Conservation (phyloP, 2,113 vertebrate genomes). For the Engraulis encrasicolus region DNA sequence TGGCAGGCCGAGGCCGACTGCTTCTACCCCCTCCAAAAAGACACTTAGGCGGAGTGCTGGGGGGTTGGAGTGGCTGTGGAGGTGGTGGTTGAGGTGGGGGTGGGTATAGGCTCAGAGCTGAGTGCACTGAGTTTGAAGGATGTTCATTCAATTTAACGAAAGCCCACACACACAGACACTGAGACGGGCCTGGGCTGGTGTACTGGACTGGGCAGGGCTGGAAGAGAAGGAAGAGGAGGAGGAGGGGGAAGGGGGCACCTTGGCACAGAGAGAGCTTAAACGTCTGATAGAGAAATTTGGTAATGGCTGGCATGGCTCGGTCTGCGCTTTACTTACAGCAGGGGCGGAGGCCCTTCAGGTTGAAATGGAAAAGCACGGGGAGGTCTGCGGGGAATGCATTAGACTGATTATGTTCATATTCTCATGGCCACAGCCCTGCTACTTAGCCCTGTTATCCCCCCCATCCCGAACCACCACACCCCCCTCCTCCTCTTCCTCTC, state of each 20-base stretch:
- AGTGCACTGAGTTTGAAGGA: not conserved
- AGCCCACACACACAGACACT: not conserved
- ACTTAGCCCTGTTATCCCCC: not conserved
- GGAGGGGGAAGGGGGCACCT: constrained; percentile 14
- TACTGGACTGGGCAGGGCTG: no score
- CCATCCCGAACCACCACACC: no score
- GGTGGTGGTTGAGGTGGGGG: not conserved
- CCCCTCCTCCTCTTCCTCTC: no score
- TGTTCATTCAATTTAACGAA: not conserved
- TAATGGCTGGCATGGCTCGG: constrained; percentile 55
- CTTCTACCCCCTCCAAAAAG: not conserved
- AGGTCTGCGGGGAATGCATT: constrained; percentile 56
- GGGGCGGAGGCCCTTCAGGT: constrained; percentile 40
- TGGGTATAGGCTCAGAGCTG: no score
- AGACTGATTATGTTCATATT: constrained; percentile 52
- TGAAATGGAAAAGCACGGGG: constrained; percentile 55
- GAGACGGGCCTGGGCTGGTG: not conserved
- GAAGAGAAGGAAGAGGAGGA: no score
- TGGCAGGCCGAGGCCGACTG: not conserved
- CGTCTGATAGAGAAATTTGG: constrained; percentile 43
- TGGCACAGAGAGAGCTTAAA: constrained; percentile 44
- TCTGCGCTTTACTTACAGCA: constrained; percentile 52
- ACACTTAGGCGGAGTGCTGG: not conserved
- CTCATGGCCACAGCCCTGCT: not conserved
- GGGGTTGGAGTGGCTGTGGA: not conserved